Percentiles rank a stretch among this genome's conserved stretches.
Evolutionary conservation across 2,888 invertebrate species (phyloP).

Genomic region (Drosophila fungiperda): DNA sequence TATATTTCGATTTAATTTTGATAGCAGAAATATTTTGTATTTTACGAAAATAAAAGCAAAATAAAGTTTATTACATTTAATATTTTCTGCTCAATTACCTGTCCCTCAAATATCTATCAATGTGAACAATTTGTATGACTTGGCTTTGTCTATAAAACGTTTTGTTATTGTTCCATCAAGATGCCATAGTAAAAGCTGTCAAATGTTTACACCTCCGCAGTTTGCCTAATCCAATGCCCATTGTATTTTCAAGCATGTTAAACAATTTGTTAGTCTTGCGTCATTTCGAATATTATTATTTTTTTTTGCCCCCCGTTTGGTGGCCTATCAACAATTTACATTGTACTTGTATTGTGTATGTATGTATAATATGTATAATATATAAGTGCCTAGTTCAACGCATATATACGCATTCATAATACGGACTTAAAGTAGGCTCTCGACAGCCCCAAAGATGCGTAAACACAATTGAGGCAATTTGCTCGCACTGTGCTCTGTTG

Average conservation of each 20-base stretch:
- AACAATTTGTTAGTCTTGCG: constrained; percentile 40
- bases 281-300: constrained; percentile 21
- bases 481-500: constrained; percentile 25
- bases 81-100: not conserved
- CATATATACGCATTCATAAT: constrained; percentile 34
- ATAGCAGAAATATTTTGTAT: not conserved
- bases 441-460: constrained; percentile 24
- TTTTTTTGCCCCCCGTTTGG: not conserved
- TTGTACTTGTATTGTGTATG: constrained; percentile 4
- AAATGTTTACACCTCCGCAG: constrained; percentile 10
- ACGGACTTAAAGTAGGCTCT: constrained; percentile 57
- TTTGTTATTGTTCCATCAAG: constrained; percentile 8
- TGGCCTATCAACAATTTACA: not conserved
- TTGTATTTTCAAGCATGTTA: constrained; percentile 22
- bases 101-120: not conserved
- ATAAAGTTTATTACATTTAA: not conserved
- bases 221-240: constrained; percentile 19
- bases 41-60: not conserved
- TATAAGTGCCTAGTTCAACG: constrained; percentile 32
- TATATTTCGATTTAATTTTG: not conserved
- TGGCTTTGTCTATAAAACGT: constrained; percentile 3
- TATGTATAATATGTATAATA: not conserved
- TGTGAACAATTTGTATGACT: not conserved
- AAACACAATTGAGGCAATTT: constrained; percentile 72
- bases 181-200: constrained; percentile 23